Conservation (phyloP, 2,888 invertebrate genomes). For the Apodemia duryi region DNA sequence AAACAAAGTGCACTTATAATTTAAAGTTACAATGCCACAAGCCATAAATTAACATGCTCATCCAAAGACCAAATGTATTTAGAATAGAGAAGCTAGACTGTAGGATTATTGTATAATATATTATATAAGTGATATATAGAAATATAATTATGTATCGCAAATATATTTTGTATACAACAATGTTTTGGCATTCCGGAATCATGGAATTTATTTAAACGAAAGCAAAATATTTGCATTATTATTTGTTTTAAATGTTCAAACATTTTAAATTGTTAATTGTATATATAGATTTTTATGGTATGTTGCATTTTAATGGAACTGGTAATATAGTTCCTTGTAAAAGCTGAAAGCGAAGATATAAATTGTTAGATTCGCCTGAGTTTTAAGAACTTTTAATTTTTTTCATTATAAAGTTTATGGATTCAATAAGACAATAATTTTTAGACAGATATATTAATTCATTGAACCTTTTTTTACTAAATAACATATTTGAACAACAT, state of each 20-base stretch:
- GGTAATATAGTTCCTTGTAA: constrained; percentile 53
- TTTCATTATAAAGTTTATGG: too few species aligned
- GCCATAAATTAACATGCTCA: constrained; percentile 76
- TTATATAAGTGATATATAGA: constrained; percentile 53
- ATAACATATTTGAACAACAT: too few species aligned
- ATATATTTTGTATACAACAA: constrained; percentile 42
- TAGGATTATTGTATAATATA: constrained; percentile 57
- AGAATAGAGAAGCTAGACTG: constrained; percentile 67
- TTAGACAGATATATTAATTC: too few species aligned
- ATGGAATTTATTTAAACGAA: constrained; percentile 29
- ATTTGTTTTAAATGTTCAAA: constrained; percentile 42
- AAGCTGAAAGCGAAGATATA: background rate
- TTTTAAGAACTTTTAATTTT: too few species aligned
- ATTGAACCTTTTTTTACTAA: too few species aligned
- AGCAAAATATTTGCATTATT: constrained; percentile 35
- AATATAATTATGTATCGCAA: constrained; percentile 51
- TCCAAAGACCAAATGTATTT: constrained; percentile 78
- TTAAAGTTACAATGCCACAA: constrained; percentile 64
- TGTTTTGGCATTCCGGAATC: constrained; percentile 51
- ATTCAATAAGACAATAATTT: too few species aligned
- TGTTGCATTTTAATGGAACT: constrained; percentile 56
- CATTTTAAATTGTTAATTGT: constrained; percentile 53
- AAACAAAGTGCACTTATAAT: constrained; percentile 75
- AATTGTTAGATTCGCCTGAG: too few species aligned
- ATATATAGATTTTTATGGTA: constrained; percentile 50